Percentiles rank a stretch among this genome's conserved stretches.
phyloP scores from a whole-genome alignment of 1,140 invertebrate species.

The Pararge aegeria region DNA sequence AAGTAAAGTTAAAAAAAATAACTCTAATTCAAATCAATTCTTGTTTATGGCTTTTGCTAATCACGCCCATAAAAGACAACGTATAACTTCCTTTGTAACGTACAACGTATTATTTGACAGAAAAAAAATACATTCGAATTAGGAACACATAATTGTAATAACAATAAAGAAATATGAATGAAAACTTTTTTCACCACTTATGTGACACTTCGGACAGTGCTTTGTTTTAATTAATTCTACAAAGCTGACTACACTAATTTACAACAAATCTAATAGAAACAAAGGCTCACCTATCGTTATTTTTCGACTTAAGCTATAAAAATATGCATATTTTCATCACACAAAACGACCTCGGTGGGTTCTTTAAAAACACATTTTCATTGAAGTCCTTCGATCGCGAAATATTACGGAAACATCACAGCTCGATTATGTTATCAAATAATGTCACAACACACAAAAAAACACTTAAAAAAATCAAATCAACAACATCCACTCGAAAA shows the following conservation, averaged over 20 bases:
- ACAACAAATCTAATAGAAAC: constrained; percentile 15
- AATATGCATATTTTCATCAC: constrained; percentile 9
- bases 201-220: not conserved
- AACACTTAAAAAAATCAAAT: constrained; percentile 3
- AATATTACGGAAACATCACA: not conserved
- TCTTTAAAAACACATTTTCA: not conserved
- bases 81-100: not conserved
- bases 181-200: not conserved
- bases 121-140: not conserved
- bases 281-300: constrained; percentile 20
- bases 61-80: too few relatives aligned
- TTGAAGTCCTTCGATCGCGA: not conserved
- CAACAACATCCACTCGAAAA: not conserved
- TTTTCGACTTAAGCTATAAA: not conserved
- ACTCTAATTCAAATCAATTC: too few relatives aligned
- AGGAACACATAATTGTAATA: not conserved
- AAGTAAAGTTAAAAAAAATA: too few relatives aligned
- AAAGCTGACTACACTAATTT: not conserved
- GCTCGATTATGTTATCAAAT: constrained; percentile 4
- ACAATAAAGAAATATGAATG: not conserved
- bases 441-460: not conserved
- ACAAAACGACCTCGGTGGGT: not conserved
- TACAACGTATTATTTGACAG: too few relatives aligned
- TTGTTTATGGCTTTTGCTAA: too few relatives aligned
- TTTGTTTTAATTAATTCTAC: not conserved